A percentile compares a stretch with the other conserved stretches of the same genome.
Conservation (phyloP, 1,140 invertebrate genomes). For the Ctenoplectra terminalis region DNA sequence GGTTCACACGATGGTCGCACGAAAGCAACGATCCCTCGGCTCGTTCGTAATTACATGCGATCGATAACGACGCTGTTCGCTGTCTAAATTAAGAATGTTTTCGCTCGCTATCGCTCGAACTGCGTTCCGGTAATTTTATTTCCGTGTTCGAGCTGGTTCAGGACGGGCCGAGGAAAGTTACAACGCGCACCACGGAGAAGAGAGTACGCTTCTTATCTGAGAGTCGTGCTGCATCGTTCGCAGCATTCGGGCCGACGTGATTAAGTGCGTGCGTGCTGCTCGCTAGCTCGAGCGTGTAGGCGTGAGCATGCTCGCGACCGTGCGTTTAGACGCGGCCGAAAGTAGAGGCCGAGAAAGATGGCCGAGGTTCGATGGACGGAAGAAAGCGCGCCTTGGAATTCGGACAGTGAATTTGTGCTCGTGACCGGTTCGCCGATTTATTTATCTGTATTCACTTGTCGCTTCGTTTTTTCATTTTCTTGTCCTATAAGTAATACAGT, state of each 20-base stretch:
- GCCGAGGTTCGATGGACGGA: neutral
- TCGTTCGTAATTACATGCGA: constrained; percentile 16
- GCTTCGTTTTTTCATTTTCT: too few relatives aligned
- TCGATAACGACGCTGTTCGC: constrained; percentile 13
- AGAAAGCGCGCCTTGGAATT: too few relatives aligned
- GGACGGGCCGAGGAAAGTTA: neutral
- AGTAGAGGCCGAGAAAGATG: neutral
- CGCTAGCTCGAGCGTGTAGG: constrained; percentile 13
- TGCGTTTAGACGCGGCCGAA: constrained; percentile 2
- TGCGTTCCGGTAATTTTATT: constrained; percentile 37
- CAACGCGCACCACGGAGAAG: neutral
- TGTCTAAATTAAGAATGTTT: constrained; percentile 42
- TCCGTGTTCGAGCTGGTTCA: constrained; percentile 27
- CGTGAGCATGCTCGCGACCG: constrained; percentile 43
- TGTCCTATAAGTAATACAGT: too few relatives aligned
- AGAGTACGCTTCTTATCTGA: constrained; percentile 19
- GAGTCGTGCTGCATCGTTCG: constrained; percentile 14
- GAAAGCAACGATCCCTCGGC: too few relatives aligned
- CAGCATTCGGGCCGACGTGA: constrained; percentile 33
- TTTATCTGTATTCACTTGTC: too few relatives aligned
- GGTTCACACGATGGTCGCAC: neutral
- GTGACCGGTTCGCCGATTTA: too few relatives aligned
- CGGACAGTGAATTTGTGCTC: too few relatives aligned
- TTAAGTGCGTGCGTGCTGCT: constrained; percentile 27
- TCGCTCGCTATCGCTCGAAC: neutral